These are phyloP conservation scores for Heterotilapia buettikoferi DNA, from an alignment of 2,113 vertebrate species.

Conservation along the genomic window DNA sequence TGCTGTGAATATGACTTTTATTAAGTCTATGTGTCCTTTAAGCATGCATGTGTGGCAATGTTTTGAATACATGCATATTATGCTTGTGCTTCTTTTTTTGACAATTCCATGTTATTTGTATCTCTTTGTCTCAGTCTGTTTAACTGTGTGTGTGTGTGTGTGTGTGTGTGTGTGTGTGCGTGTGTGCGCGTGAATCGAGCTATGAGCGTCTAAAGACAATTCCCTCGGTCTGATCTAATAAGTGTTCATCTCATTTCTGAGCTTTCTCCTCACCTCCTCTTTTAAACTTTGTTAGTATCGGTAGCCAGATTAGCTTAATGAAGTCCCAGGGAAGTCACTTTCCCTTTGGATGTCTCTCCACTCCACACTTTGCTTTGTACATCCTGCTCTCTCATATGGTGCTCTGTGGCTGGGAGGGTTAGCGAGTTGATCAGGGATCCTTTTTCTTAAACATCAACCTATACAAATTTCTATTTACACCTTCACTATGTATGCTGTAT, in stretches of 20 bases:
- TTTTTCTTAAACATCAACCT: background rate
- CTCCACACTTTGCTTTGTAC: background rate
- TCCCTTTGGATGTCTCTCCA: conserved; percentile 24
- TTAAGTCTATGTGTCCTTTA: background rate
- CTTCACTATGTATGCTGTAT: background rate
- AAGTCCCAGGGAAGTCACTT: conserved; percentile 73
- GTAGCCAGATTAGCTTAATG: conserved; percentile 75
- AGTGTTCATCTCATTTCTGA: conserved; percentile 74
- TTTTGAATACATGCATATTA: background rate
- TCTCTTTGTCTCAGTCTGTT: conserved; percentile 1
- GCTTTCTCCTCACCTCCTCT: conserved; percentile 64
- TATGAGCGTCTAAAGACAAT: conserved; percentile 50
- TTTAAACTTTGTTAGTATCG: conserved; percentile 75
- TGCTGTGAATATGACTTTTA: background rate
- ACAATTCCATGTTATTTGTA: background rate
- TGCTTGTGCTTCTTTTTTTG: background rate
- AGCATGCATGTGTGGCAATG: background rate
- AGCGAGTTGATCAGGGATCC: background rate
- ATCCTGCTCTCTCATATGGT: background rate
- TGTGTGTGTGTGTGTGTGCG: background rate
- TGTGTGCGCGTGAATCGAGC: conserved; percentile 40
- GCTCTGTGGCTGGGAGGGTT: background rate
- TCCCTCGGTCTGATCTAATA: conserved; percentile 75
- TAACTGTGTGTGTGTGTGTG: background rate
- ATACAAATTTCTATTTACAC: background rate